These are phyloP conservation scores for Adoxophyes honmai DNA, from an alignment of 1,140 invertebrate genomes.

Conservation along the genomic window DNA sequence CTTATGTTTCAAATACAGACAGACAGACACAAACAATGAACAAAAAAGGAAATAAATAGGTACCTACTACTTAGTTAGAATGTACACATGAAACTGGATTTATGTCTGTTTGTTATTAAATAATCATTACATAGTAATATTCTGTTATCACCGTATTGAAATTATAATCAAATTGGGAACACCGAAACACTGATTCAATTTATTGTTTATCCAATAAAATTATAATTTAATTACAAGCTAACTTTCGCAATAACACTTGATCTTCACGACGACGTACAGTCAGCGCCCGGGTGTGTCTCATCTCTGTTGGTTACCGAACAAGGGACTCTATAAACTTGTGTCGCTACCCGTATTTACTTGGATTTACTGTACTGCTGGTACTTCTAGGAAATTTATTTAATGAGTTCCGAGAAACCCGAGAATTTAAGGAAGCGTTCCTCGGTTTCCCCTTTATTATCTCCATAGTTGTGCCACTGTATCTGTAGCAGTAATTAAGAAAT, in stretches of 20 bases:
- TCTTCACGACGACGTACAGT: not conserved
- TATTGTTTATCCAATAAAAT: not conserved
- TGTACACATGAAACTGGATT: no score
- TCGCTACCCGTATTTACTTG: not conserved
- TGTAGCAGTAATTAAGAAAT: not conserved
- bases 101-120: no score
- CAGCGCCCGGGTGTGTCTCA: not conserved
- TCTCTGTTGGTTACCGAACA: not conserved
- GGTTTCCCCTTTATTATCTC: no score
- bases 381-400: slow-evolving; percentile 6
- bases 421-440: no score
- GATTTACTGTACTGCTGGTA: slow-evolving; percentile 7
- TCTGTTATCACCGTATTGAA: no score
- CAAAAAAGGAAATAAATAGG: no score
- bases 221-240: not conserved
- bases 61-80: no score
- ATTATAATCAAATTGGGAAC: no score
- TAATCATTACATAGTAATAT: no score
- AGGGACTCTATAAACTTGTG: not conserved
- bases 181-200: not conserved
- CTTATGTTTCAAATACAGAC: no score
- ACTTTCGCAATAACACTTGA: slow-evolving; percentile 12
- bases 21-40: no score
- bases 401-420: not conserved
- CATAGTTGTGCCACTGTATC: no score